Conservation (phyloP, 2,888 invertebrate species). For the Cataglyphis albicans region DNA sequence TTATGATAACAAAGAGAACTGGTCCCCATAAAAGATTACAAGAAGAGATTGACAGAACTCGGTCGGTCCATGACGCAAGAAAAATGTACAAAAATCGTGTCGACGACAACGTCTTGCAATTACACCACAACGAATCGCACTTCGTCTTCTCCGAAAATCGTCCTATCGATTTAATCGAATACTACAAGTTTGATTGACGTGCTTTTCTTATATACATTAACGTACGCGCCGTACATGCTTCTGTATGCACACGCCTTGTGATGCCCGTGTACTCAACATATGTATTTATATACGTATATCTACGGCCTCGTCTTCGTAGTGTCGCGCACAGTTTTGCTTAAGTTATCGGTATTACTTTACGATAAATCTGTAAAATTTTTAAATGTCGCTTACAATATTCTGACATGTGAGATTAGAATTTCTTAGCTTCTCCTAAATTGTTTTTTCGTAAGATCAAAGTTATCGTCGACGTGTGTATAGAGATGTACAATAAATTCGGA, state of each 20-base stretch:
- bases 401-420: conserved; percentile 30
- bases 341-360: conserved; percentile 13
- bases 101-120: conserved; percentile 50
- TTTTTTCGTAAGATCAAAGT: conserved; percentile 10
- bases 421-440: not conserved
- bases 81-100: conserved; percentile 79
- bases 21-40: conserved; percentile 42
- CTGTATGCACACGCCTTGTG: conserved; percentile 59
- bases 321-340: conserved; percentile 68
- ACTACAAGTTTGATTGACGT: conserved; percentile 82
- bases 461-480: conserved; percentile 5
- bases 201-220: conserved; percentile 76
- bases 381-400: conserved; percentile 25
- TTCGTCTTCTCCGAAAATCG: conserved; percentile 58
- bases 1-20: conserved; percentile 34
- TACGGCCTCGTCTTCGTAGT: conserved; percentile 72
- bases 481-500: conserved; percentile 19
- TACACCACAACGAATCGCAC: conserved; percentile 38
- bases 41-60: conserved; percentile 57
- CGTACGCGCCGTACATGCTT: conserved; percentile 66
- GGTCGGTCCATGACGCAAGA: conserved; percentile 71
- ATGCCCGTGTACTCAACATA: conserved; percentile 67
- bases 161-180: conserved; percentile 77
- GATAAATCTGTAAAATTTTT: conserved; percentile 29
- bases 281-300: conserved; percentile 72